These are phyloP conservation scores for Bicyclus anynana DNA, from an alignment of 1,140 invertebrate species.

Conservation along the genomic window DNA sequence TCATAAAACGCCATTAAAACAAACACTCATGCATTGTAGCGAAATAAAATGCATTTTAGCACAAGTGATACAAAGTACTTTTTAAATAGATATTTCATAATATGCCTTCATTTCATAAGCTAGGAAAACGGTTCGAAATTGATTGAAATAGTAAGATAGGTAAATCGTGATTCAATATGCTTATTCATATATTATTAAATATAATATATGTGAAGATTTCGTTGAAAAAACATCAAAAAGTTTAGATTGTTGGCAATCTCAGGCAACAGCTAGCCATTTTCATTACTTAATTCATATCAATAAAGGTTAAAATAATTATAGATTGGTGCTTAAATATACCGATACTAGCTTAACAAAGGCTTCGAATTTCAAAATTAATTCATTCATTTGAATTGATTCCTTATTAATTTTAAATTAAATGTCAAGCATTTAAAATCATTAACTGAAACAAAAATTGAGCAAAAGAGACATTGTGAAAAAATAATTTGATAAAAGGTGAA, in stretches of 20 bases:
- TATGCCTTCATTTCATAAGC: slow-evolving; percentile 48
- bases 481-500: not conserved
- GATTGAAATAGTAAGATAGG: slow-evolving; percentile 60
- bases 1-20: slow-evolving; percentile 63
- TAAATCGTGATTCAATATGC: slow-evolving; percentile 71
- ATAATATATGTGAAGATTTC: slow-evolving; percentile 69
- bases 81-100: slow-evolving; percentile 61
- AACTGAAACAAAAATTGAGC: slow-evolving; percentile 5
- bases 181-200: slow-evolving; percentile 63
- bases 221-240: slow-evolving; percentile 74
- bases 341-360: slow-evolving; percentile 60
- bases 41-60: too few species aligned
- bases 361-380: slow-evolving; percentile 45
- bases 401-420: slow-evolving; percentile 22
- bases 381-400: slow-evolving; percentile 19
- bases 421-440: slow-evolving; percentile 10
- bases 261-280: slow-evolving; percentile 52
- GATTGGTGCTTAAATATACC: slow-evolving; percentile 58
- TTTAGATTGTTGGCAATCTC: slow-evolving; percentile 50
- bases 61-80: slow-evolving; percentile 50
- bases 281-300: slow-evolving; percentile 67
- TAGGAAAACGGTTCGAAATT: slow-evolving; percentile 72
- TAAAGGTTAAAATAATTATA: slow-evolving; percentile 44
- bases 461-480: not conserved
- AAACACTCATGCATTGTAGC: too few species aligned